These are phyloP conservation scores for Centropus unirufus DNA, from an alignment of 2,113 vertebrate genomes.

Conservation along the genomic window DNA sequence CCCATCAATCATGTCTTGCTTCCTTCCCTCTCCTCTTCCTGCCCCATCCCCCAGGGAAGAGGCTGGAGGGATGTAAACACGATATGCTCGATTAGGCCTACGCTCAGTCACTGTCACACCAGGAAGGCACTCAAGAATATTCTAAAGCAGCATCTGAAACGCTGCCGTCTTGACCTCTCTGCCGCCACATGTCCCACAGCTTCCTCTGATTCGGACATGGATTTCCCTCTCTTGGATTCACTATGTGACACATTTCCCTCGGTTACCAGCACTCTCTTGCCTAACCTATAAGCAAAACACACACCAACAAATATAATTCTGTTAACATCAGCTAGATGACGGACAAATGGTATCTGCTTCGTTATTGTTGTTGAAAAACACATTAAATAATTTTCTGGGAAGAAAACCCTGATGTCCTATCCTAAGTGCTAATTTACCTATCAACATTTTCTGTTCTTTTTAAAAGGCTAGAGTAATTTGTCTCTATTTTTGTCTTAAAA, in stretches of 20 bases:
- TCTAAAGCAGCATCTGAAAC: neutral
- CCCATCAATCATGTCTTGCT: constrained; percentile 30
- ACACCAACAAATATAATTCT: neutral
- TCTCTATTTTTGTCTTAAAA: neutral
- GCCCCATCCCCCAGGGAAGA: constrained; percentile 38
- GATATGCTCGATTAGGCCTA: neutral
- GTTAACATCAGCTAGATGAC: neutral
- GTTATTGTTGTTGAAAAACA: neutral
- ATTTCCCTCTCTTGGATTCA: neutral
- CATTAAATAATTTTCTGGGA: neutral
- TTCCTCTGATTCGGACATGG: neutral
- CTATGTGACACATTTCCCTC: neutral
- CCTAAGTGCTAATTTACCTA: neutral
- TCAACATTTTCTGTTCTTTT: neutral
- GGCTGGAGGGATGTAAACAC: constrained; percentile 29
- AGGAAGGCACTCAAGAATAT: constrained; percentile 20
- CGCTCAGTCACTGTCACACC: neutral
- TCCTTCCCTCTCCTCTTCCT: constrained; percentile 49
- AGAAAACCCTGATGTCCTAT: neutral
- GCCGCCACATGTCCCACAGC: neutral
- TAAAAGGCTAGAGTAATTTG: neutral
- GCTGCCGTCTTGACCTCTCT: neutral
- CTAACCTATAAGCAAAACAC: neutral
- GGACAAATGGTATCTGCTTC: neutral
- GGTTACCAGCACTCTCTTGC: neutral